Base-by-base conservation (phyloP, 2,113 vertebrate species). In the Misgurnus mizolepis region DNA sequence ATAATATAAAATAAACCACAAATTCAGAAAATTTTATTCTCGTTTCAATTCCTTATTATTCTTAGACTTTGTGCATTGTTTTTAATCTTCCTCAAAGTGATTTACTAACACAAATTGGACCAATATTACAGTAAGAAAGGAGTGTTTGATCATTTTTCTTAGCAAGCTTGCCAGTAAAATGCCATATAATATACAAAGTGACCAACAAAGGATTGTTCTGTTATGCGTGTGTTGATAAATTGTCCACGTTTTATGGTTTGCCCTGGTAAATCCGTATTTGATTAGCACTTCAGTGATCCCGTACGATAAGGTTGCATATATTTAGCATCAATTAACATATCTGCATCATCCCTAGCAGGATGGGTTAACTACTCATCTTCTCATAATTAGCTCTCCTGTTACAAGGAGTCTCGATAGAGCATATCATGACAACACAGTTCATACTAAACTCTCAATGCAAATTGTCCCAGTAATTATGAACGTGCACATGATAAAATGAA, bases 251-350 rank as follows among this genome's bases (percentile, higher is more conserved):
- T 87, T 79, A 85, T 78, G 85, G 81, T 87, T 79, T 87, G 77
- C 80, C 87, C 86, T 87, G 83, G 82, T 89, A 83, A 84, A 86
- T 84, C 79, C 78, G 75, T 53, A 58, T 78, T 89, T 66, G 87
- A 92, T 87, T 89, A 89, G 85, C 50, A 85, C 82, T 86, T 87
- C 80, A 89, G 85, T 82, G 85, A 80, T 76, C 87, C 82, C 53
- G 73, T 76, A 65, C 83, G 86, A 90, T 65, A 77, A 86, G 88
- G 87, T 88, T 81, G 86, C 81, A 85, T 80, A 80, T 41, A 53
- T 83, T 84, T 82, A 82, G 45, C 81, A 88, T 88, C 84, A 87
- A 91, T 91, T 83, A 77, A 78, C 76, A 84, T 65, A 53, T 76
- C 64, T 17, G 40, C 18, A 65, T 76, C 55, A 64, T 41, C 71